Evolutionary conservation across 1,140 invertebrate genomes (phyloP), one percentile per base, ranked within the genome.

Genomic region (Drosophila littoralis): DNA sequence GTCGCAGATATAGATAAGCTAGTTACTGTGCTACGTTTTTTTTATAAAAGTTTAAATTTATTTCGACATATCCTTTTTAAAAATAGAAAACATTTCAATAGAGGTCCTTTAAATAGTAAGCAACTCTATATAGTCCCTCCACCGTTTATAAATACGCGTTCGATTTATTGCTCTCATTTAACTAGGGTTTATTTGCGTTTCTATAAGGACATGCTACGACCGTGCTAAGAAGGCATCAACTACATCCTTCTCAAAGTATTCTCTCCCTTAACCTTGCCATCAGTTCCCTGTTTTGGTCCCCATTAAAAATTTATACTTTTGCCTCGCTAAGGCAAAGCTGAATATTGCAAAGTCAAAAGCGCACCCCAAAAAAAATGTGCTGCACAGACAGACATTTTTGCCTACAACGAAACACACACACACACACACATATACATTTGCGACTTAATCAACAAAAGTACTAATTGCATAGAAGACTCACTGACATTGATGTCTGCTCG

Each of bases 401-500:
- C 3, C 38, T 6, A 42, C 38, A 42, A 15, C 50, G 17, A 35
- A 75, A 48, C 28, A 17, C 22, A 33, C 35, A 55, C 64, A 38
- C 15, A 52, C 35, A 40, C 42, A 38, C 28, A 10, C 1, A 42
- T 0, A 48, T 3, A 28, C 46, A 12, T 12, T 6, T 8, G 36
- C 71, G 61, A 72, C 77, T 80, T 89, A 89, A 89, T 89, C 84
- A 89, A 89, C 84, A 89, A 89, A 89, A 81, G 77, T 77, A 84
- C 84, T 89, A 89, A 89, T 89, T 89, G 84, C 84, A 89, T 81
- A 89, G 84, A 89, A 89, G 81, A 79, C 74, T 75, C 58, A 61
- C 77, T 75, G 77, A 81, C 84, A 80, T 89, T 88, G 84, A 84
- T 89, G 84, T 75, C 83, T 89, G 76, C 58, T 17, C 9, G 40